Evolutionary conservation across 2,113 vertebrate species (phyloP), one percentile per base, ranked within the genome.

Genomic region (Sebastes fasciatus): DNA sequence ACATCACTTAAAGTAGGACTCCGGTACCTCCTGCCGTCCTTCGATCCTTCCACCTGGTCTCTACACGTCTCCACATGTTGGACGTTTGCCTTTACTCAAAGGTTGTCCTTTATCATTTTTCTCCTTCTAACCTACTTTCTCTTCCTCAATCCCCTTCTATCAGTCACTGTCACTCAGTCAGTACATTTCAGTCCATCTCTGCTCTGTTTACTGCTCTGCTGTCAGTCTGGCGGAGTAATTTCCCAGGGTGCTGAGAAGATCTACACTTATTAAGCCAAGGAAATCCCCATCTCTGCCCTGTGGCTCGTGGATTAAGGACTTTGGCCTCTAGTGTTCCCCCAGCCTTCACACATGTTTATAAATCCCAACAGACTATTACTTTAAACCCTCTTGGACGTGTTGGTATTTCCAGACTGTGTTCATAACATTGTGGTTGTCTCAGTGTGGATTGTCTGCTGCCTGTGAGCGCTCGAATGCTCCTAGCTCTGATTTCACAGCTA

Each of bases 201-300:
- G 52, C 52, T 83, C 57, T 83, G 62, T 82, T 87, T 76, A 74
- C 65, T 12, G 52, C 71, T 71, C 65, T 12, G 52, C 71, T 71
- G 79, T 89, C 84, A 74, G 9, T 83, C 45, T 57, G 19, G 42
- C 17, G 11, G 26, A 58, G 4, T 14, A 19, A 34, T 82, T 70
- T 67, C 75, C 45, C 51, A 21, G 11, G 63, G 16, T 77, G 61
- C 65, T 48, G 55, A 85, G 77, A 79, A 86, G 76, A 81, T 72
- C 73, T 64, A 66, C 21, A 61, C 77, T 83, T 88, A 81, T 86
- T 91, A 86, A 91, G 64, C 74, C 23, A 55, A 79, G 73, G 86
- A 88, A 91, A 90, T 85, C 83, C 83, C 83, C 55, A 63, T 86
- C 70, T 86, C 49, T 73, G 65, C 65, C 74, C 55, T 58, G 49